Base-by-base conservation (phyloP, 2,797 vertebrate genomes). In the Hypotaenidia philippensis region DNA sequence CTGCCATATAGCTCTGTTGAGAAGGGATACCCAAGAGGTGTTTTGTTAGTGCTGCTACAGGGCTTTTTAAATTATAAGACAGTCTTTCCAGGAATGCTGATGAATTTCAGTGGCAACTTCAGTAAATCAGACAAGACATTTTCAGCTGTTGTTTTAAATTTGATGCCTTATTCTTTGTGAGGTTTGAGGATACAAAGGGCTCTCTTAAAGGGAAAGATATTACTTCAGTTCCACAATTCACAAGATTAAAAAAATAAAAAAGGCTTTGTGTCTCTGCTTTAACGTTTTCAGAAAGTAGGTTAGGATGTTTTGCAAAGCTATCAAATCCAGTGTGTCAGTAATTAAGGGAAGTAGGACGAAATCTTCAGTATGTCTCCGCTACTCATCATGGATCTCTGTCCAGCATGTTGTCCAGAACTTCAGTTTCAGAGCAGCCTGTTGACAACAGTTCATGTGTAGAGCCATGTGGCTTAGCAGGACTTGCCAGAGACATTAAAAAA, bases 141-240 rank as follows among this genome's bases (percentile, higher is more conserved):
- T 93, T 93, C 63, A 79, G 36, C 74, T 76, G 41, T 69, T 90
- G 29, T 86, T 68, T 87, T 72, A 81, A 74, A 85, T 77, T 32
- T 61, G 31, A 9, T 80, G 23, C 15, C 44, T 80, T 87, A 71
- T 60, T 80, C 66, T 78, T 50, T 71, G 36, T 55, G 45, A 10
- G 3, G 19, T 83, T 92, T 78, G 17, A 21, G 27, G 13, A 27
- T 64, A 38, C 20, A 32, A 41, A 82, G 20, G 13, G n/a, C 18
- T 61, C 21, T 44, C 29, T 81, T 29, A 45, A 71, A 69, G 22
- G 27, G 21, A 49, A 76, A 69, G n/a, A 50, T 52, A 16, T 47
- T 11, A 49, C 60, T 66, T 31, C 23, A 49, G 9, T 87, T 91
- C 21, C 36, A 83, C 45, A 78, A 53, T 61, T 57, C 8, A 31